Percentiles rank a stretch among this genome's conserved stretches.
Evolutionary conservation across 2,113 vertebrate genomes (phyloP).

Genomic region (Addax nasomaculatus): DNA sequence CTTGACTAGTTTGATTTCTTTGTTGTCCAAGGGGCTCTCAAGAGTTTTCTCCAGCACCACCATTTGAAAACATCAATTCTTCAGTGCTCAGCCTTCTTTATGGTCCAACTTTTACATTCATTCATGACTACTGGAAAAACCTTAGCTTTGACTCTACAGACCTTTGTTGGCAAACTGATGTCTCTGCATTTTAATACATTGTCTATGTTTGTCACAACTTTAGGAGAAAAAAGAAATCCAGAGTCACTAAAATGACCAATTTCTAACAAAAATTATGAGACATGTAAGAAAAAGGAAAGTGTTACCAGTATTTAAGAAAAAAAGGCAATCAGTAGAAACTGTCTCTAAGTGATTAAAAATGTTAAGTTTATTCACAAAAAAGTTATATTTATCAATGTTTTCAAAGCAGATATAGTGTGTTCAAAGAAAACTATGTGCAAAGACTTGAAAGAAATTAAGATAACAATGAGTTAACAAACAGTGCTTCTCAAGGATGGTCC

Average conservation of each 20-base stretch:
- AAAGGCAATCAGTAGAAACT: not conserved
- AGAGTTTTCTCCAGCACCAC: not conserved
- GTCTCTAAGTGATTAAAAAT: not conserved
- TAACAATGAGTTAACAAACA: not conserved
- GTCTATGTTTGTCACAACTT: not conserved
- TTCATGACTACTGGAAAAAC: not conserved
- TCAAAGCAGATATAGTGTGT: not conserved
- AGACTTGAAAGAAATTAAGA: not conserved
- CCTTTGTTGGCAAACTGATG: not conserved
- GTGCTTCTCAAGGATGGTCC: not conserved
- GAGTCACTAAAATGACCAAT: not conserved
- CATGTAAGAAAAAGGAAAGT: not conserved
- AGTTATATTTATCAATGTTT: not conserved
- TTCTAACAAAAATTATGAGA: not conserved
- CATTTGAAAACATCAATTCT: accelerated
- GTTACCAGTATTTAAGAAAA: not conserved
- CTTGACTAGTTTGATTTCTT: not conserved
- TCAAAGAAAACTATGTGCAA: not conserved
- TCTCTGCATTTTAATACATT: not conserved
- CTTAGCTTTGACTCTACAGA: not conserved
- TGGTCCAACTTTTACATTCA: not conserved
- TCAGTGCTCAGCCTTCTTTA: not conserved
- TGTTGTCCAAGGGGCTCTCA: not conserved
- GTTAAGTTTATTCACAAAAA: not conserved
- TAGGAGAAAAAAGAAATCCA: not conserved